Conservation (phyloP, 1,140 invertebrate genomes). For the Brachionus rotundiformis region DNA sequence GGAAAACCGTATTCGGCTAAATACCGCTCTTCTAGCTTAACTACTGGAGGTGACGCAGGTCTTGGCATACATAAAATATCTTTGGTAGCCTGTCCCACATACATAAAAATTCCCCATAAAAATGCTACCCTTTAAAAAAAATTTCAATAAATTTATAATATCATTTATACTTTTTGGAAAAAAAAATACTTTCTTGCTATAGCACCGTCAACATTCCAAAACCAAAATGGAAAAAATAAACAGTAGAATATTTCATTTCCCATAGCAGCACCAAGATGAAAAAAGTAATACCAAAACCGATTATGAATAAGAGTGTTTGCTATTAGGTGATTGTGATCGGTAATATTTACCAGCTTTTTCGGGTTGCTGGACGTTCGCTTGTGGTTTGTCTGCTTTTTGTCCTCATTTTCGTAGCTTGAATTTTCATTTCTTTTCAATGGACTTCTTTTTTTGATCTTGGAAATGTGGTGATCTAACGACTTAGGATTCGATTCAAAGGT, state of each 20-base stretch:
- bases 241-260: conserved; percentile 52
- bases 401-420: neutral
- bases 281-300: conserved; percentile 52
- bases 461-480: neutral
- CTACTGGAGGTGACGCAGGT: conserved; percentile 77
- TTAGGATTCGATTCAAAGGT: neutral
- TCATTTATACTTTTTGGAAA: neutral
- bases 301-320: conserved; percentile 38
- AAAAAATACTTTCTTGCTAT: conserved; percentile 41
- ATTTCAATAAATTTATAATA: neutral
- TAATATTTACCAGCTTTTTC: conserved; percentile 8
- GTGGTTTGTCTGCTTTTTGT: neutral
- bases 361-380: neutral
- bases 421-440: neutral
- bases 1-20: conserved; percentile 91
- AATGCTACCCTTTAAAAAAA: neutral
- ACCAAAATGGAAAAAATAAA: conserved; percentile 52
- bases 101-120: conserved; percentile 80
- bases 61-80: conserved; percentile 82
- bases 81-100: conserved; percentile 75
- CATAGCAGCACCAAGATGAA: conserved; percentile 50
- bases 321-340: conserved; percentile 27
- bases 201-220: conserved; percentile 52
- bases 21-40: conserved; percentile 76
- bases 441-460: conserved; percentile 8